Percentiles rank a stretch among this genome's conserved stretches.
phyloP scores from a whole-genome alignment of 2,888 invertebrate genomes.

The Drosophila eohydei region DNA sequence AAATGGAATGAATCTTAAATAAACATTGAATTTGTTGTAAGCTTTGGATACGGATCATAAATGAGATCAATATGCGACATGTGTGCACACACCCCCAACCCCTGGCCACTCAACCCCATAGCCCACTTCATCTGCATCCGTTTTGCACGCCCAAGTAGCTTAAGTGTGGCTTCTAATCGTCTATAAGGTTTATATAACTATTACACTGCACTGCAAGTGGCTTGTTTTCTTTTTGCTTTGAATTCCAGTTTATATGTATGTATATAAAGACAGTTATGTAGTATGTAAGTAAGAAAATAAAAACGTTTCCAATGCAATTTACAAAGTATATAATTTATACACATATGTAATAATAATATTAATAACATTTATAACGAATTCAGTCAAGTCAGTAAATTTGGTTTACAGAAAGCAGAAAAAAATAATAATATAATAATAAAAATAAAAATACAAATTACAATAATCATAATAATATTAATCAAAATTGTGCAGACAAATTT shows the following conservation, averaged over 20 bases:
- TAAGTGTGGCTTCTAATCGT: constrained; percentile 27
- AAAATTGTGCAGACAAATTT: constrained; percentile 53
- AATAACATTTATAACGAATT: constrained; percentile 80
- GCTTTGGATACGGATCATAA: constrained; percentile 57
- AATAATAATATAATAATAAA: constrained; percentile 52
- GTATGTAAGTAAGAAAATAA: constrained; percentile 37
- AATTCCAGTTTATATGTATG: constrained; percentile 16
- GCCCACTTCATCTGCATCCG: not conserved
- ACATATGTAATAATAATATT: constrained; percentile 71
- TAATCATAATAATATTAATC: constrained; percentile 32
- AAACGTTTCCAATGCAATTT: constrained; percentile 63
- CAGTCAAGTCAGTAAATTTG: constrained; percentile 81
- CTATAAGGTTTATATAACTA: constrained; percentile 4
- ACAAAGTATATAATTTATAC: constrained; percentile 67
- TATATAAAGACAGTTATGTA: constrained; percentile 15
- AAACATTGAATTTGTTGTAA: constrained; percentile 55
- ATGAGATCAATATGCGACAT: constrained; percentile 72
- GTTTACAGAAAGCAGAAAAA: constrained; percentile 76
- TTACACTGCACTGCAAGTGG: constrained; percentile 36
- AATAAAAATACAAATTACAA: constrained; percentile 20
- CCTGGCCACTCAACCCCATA: not conserved
- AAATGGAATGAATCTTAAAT: constrained; percentile 68
- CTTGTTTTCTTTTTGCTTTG: constrained; percentile 10
- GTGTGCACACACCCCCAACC: constrained; percentile 34
- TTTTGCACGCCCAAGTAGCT: constrained; percentile 47